These are phyloP conservation scores for Bujurquina vittata DNA, from an alignment of 2,113 vertebrate species.

Conservation along the genomic window DNA sequence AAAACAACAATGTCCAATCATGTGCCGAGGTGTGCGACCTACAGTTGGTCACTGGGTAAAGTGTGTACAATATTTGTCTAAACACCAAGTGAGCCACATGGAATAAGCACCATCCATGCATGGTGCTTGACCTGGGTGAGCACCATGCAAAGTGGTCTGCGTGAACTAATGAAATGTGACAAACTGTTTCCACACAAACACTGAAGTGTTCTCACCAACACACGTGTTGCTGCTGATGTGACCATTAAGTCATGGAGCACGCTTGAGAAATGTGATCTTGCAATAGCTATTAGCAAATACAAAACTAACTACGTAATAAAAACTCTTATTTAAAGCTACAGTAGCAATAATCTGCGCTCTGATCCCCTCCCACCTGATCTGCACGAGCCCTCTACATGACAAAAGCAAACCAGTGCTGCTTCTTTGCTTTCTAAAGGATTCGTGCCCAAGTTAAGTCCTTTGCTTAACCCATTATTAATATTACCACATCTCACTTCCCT, in stretches of 20 bases:
- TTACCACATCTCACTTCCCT: no score
- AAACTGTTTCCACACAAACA: conserved; percentile 80
- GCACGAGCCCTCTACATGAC: no score
- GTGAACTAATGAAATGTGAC: conserved; percentile 76
- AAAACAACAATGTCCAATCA: conserved; percentile 79
- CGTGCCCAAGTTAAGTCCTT: no score
- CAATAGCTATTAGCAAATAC: background rate
- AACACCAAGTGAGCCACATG: conserved; percentile 42
- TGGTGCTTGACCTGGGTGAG: conserved; percentile 42
- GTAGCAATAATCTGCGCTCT: background rate
- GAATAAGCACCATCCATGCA: conserved; percentile 19
- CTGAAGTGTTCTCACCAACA: conserved; percentile 59
- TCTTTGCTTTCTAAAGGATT: no score
- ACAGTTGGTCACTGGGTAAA: conserved; percentile 60
- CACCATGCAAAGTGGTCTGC: conserved; percentile 46
- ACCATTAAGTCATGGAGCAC: conserved; percentile 55
- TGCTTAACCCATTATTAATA: no score
- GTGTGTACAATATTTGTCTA: conserved; percentile 55
- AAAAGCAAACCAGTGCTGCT: no score
- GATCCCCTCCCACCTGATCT: background rate
- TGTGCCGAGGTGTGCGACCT: conserved; percentile 24
- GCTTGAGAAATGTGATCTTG: conserved; percentile 22
- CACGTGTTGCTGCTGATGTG: conserved; percentile 53
- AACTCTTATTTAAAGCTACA: background rate
- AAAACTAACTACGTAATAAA: background rate